These are phyloP conservation scores for Dallia pectoralis DNA, from an alignment of 2,797 vertebrate genomes.

Conservation along the genomic window DNA sequence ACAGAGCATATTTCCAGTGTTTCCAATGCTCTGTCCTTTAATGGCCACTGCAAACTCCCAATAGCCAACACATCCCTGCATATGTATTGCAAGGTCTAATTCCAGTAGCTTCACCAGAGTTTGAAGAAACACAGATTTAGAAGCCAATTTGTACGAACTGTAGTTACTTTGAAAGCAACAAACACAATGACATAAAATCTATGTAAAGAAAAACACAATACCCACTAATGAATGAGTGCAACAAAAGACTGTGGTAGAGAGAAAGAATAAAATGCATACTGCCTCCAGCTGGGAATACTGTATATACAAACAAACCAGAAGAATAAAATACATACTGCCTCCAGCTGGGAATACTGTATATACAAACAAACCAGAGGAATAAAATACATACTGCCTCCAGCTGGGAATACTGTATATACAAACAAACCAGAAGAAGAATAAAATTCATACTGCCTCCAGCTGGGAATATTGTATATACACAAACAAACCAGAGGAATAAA, in stretches of 20 bases:
- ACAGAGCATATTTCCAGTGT: neutral
- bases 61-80: slow-evolving; percentile 3
- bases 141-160: neutral
- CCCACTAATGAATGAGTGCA: neutral
- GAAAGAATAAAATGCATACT: neutral
- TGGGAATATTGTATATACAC: neutral
- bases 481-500: neutral
- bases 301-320: neutral
- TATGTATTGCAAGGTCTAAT: neutral
- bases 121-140: neutral
- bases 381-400: neutral
- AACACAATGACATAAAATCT: neutral
- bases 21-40: neutral
- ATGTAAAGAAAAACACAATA: slow-evolving; percentile 1
- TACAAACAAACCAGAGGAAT: neutral
- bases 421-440: neutral
- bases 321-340: neutral
- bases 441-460: neutral
- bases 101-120: neutral
- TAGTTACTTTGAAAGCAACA: neutral
- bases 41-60: neutral
- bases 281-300: neutral
- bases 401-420: neutral
- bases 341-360: neutral
- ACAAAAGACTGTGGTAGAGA: neutral